Percentiles rank a stretch among this genome's conserved stretches.
These are phyloP conservation scores for Oscheius sp. DNA, from an alignment of 2,888 invertebrate genomes.

Conservation along the genomic window DNA sequence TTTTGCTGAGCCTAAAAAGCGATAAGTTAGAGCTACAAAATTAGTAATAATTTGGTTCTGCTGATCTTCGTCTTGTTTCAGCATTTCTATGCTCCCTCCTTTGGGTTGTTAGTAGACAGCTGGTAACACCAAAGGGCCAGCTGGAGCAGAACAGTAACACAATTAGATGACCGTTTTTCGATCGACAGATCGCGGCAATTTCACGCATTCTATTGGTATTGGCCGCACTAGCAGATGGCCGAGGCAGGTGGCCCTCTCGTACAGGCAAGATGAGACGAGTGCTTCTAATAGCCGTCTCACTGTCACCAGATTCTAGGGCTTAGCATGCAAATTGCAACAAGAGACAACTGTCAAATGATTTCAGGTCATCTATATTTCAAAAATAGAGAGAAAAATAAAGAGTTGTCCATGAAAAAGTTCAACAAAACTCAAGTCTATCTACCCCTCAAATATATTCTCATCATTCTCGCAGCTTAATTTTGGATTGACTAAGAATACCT, in stretches of 20 bases:
- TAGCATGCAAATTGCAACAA: not conserved
- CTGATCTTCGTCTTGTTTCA: not conserved
- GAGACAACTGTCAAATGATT: slow-evolving; percentile 17
- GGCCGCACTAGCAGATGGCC: slow-evolving; percentile 27
- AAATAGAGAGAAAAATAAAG: too few relatives aligned
- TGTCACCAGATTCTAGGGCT: slow-evolving; percentile 8
- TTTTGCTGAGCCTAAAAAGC: too few relatives aligned
- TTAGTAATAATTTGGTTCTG: too few relatives aligned
- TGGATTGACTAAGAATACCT: too few relatives aligned
- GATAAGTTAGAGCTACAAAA: too few relatives aligned
- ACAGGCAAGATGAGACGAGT: slow-evolving; percentile 21
- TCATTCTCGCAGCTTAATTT: too few relatives aligned
- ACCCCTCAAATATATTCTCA: too few relatives aligned
- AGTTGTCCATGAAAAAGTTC: too few relatives aligned
- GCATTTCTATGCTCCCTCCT: not conserved
- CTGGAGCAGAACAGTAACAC: slow-evolving; percentile 26
- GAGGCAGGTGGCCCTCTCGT: slow-evolving; percentile 24
- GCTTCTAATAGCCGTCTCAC: slow-evolving; percentile 13
- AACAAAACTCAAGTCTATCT: too few relatives aligned
- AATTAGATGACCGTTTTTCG: slow-evolving; percentile 28
- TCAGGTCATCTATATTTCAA: too few relatives aligned
- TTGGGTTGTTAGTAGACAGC: slow-evolving; percentile 15
- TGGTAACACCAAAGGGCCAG: slow-evolving; percentile 16
- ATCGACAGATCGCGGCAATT: slow-evolving; percentile 15
- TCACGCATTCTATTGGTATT: slow-evolving; percentile 33